Evolutionary conservation across 2,888 invertebrate genomes (phyloP), one percentile per base, ranked within the genome.

Genomic region (Phyllotreta cruciferae): DNA sequence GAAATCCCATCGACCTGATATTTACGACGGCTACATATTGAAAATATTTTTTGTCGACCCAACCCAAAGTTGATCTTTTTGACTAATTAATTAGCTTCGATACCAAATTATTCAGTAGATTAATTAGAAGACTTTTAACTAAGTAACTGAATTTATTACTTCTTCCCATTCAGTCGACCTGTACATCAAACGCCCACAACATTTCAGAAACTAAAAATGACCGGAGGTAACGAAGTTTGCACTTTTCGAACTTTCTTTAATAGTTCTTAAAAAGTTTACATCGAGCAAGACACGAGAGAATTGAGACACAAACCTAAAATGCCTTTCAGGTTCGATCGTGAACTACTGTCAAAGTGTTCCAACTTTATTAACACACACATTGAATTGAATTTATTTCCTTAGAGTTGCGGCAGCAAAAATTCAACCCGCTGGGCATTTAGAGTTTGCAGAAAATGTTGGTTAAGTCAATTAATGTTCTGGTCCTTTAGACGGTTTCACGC

Each of bases 301-400:
- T 47, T 47, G 14, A 24, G 24, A 47, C 47, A 47, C 47, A 47
- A 14, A 8, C n/a, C 14, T 14, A 13, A 47, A 47, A 47, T 47
- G 13, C 34, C 14, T 47, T 47, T 14, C 14, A 24, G 4, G 47
- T 34, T 47, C 34, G 47, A 47, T 47, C 8, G 47, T 34, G 47
- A 47, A 47, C 47, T 24, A 47, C 47, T 47, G 47, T 47, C 47
- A 34, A 47, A 47, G 24, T 9, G 6, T 47, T 47, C 14, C 14
- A 47, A 47, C 47, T 47, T 47, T 47, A 47, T 47, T 47, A 47
- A 47, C 47, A 47, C 47, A 47, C 47, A 47, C 47, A 34, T 47
- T 11, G 14, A 47, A 14, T 7, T 13, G 44, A 14, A 47, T 14
- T 47, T 47, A 13, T 47, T 47, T 47, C n/a, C 24, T 47, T 47